Base-by-base conservation (phyloP, 2,888 invertebrate genomes). In the Cetonia aurata region DNA sequence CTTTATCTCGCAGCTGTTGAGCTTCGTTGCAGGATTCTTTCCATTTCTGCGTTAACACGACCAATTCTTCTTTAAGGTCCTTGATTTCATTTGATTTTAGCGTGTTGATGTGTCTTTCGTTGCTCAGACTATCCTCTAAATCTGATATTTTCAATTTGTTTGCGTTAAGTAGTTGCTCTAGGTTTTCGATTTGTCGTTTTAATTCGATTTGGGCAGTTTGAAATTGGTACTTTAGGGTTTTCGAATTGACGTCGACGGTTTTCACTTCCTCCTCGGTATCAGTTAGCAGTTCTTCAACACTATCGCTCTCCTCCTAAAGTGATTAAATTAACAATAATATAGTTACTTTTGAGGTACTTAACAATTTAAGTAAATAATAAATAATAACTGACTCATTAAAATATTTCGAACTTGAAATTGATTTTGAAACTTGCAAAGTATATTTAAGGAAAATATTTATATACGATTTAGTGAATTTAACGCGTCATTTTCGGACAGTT, bases 141-240 rank as follows among this genome's bases (percentile, higher is more conserved):
- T 82, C 79, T 0, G 72, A 70, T 10, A 83, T 80, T 76, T 80
- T 82, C 55, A 73, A 69, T 72, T 79, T 79, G 67, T 81, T 81
- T 3, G 78, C 75, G n/a, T 77, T 78, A 3, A 79, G 75, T 42
- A 80, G 75, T 48, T 79, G 77, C 71, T 84, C 82, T 31, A 84
- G 74, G 3, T 78, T 73, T 71, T 83, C 83, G 15, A 84, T 82
- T 77, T 81, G 80, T 59, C 79, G 78, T 73, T 79, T 81, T 69
- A 83, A 74, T 74, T 84, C 83, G 62, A 77, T 82, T 70, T 83
- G 81, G 6, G 80, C 81, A 0, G 83, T 80, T 72, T 84, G 83
- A 72, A 80, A 83, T 73, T 84, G 83, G 74, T 83, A 83, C 76
- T 84, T 84, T 52, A 84, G 75, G 3, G 84, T 84, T 77, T 83